A percentile compares a stretch with the other conserved stretches of the same genome.
Evolutionary conservation across 1,140 invertebrate genomes (phyloP).

Genomic region (Drosophila tsacasi): DNA sequence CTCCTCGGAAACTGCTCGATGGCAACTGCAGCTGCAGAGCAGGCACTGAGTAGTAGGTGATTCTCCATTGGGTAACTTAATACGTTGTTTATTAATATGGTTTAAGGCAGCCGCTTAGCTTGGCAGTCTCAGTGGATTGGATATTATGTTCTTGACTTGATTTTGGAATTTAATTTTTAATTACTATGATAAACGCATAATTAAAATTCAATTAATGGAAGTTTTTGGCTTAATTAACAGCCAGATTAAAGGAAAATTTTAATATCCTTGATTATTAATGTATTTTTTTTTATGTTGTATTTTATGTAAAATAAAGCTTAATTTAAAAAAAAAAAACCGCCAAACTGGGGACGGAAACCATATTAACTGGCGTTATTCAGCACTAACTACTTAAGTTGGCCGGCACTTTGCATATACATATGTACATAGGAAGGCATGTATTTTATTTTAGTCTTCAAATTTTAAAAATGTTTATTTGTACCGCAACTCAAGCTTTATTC

Average conservation of each 20-base stretch:
- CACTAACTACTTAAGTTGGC: background rate
- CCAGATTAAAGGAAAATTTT: background rate
- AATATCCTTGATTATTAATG: background rate
- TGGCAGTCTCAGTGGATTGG: background rate
- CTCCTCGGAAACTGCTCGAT: background rate
- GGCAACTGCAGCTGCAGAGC: constrained; percentile 1
- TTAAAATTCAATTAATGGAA: background rate
- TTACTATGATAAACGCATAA: too few relatives aligned
- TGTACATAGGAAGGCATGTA: background rate
- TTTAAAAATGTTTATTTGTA: background rate
- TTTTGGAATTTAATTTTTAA: background rate
- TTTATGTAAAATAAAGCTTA: background rate
- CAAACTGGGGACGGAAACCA: background rate
- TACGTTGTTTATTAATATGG: constrained; percentile 20
- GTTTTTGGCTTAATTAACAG: background rate
- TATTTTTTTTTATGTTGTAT: background rate
- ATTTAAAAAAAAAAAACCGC: background rate
- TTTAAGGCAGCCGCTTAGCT: background rate
- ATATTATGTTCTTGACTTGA: background rate
- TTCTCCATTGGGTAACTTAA: constrained; percentile 9
- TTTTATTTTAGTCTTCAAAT: background rate
- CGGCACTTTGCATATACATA: too few relatives aligned
- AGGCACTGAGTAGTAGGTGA: background rate
- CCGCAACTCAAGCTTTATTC: background rate
- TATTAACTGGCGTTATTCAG: background rate